Evolutionary conservation across 2,113 vertebrate species (phyloP), one percentile per base, ranked within the genome.

Genomic region (Hystrix cristata): DNA sequence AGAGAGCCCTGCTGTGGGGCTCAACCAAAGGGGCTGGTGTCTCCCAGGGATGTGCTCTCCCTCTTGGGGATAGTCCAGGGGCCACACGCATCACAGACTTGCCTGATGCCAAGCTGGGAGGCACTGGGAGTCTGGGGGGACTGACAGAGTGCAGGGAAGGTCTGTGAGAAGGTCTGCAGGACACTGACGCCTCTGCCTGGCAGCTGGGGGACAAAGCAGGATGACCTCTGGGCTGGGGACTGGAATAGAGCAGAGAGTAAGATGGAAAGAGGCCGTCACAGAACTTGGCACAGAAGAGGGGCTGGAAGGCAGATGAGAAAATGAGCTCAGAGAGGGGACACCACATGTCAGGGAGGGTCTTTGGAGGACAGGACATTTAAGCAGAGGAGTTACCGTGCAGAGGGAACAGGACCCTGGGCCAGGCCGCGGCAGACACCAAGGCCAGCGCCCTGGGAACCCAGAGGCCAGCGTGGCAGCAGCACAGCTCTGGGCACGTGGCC

Each of bases 271-370:
- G 59, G 43, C 38, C 71, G 57, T 57, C 38, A 8, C 0, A 15
- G 84, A 92, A 57, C 84, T 53, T 29, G 11, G 86, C 43, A 18
- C 57, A 13, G 43, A 0, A 48, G 29, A 62, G 16, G 53, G 64
- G 62, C 16, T 13, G 1, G 38, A 79, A n/a, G 53, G 57, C 46
- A 82, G 29, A 57, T 4, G 55, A 91, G 62, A 46, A 60, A 74
- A 59, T 21, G 0, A 0, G 38, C 11, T 46, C 10, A 19, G 4
- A 53, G 3, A 1, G 67, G 51, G 46, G 13, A 19, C 2, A 11
- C 60, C 46, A 31, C 48, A 16, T 11, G 31, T 34, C 59, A 53
- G 7, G 51, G 6, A 64, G 65, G 60, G 15, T 31, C 27, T 69
- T 31, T 59, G 0, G 5, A 60, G 48, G 16, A 59, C 21, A 72